Evolutionary conservation across 2,888 invertebrate species (phyloP), one percentile per base, ranked within the genome.

Genomic region (Linyphia triangularis): DNA sequence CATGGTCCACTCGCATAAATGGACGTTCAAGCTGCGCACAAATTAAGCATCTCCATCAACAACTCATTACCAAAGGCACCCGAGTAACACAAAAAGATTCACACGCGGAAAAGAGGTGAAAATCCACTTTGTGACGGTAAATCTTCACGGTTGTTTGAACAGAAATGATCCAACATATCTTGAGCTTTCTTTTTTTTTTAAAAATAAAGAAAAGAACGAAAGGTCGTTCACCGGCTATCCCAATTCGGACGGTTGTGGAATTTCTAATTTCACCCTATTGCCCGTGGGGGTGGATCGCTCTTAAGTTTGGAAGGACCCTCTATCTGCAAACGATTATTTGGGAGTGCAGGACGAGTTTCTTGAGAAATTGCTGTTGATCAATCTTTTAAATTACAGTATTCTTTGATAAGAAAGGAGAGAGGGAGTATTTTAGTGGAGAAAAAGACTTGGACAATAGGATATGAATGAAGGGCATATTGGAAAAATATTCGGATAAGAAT

Each of bases 141-240:
- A 51, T 51, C 51, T 51, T 78, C 85, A 85, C 85, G 85, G 70
- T 61, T 30, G 59, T 75, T 69, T 78, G 85, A 30, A 13, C 77
- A 69, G 75, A 57, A 26, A 69, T 37, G 59, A 43, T 67, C 67
- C 28, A 51, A 65, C 30, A 19, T 9, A 33, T n/a, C 19, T 69
- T 51, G 51, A 30, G n/a, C 69, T 59, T 82, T 43, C 22, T 6
- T 43, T 43, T 24, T n/a, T 19, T 51, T 30, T 19, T 26, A 40
- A 78, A 33, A 33, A 33, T 6, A 43, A 43, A 9, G 3, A 51
- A 51, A 24, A 81, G 69, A 81, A 69, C 69, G 24, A 40, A 19
- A 70, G 82, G 82, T 82, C 82, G 40, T 72, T 82, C 82, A 82
- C 82, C 72, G 57, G 22, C 37, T 13, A 16, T 28, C 6, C 22